Percentiles rank a stretch among this genome's conserved stretches.
These are phyloP conservation scores for Siniperca scherzeri DNA, from an alignment of 2,797 vertebrate genomes.

Conservation along the genomic window DNA sequence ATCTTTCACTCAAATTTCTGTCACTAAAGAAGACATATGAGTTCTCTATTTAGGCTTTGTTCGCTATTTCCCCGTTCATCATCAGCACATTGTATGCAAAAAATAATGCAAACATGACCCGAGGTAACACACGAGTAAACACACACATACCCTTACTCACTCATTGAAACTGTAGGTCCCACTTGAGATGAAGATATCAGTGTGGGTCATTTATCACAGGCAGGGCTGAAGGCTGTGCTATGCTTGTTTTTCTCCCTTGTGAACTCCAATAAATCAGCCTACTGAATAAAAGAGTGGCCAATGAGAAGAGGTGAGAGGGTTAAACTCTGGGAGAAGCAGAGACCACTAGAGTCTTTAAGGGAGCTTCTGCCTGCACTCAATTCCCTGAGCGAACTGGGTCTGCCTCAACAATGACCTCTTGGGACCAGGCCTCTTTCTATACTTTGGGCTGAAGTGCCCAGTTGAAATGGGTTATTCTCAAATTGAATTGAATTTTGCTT, in stretches of 20 bases:
- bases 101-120: conserved; percentile 35
- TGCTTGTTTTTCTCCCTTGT: conserved; percentile 79
- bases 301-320: conserved; percentile 80
- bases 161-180: conserved; percentile 62
- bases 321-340: conserved; percentile 81
- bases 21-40: not conserved
- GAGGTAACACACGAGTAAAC: conserved; percentile 18
- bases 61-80: conserved; percentile 5
- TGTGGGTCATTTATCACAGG: conserved; percentile 78
- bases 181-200: conserved; percentile 75
- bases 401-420: conserved; percentile 66
- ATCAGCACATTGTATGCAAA: conserved; percentile 35
- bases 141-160: conserved; percentile 27
- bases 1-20: not conserved
- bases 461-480: conserved; percentile 46
- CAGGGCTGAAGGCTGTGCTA: conserved; percentile 71
- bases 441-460: conserved; percentile 43
- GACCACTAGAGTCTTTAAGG: conserved; percentile 75
- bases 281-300: conserved; percentile 80
- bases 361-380: conserved; percentile 76
- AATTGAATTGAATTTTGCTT: conserved; percentile 39
- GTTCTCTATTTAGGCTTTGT: not conserved
- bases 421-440: conserved; percentile 64
- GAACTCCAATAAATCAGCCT: conserved; percentile 83
- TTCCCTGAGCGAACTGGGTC: conserved; percentile 63